These are phyloP conservation scores for Steinernema scapterisci DNA, from an alignment of 2,888 invertebrate genomes.

Conservation along the genomic window DNA sequence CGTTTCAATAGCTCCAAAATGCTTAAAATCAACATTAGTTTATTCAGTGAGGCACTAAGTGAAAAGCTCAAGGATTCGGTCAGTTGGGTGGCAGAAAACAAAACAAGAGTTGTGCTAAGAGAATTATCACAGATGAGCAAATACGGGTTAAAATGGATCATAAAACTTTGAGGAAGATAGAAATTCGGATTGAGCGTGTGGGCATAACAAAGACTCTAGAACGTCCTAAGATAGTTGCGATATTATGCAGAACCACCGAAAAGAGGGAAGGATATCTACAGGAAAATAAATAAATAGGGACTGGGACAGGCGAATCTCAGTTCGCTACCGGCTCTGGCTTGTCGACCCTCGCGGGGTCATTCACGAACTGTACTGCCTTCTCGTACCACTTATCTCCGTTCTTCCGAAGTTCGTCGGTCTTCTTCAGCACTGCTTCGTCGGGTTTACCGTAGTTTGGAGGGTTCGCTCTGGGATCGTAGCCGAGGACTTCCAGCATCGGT, in stretches of 20 bases:
- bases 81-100: too few species aligned
- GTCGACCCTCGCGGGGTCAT: constrained; percentile 58
- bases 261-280: constrained; percentile 4
- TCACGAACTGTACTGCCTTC: constrained; percentile 58
- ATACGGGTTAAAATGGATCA: not conserved
- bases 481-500: constrained; percentile 66
- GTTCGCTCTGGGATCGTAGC: constrained; percentile 94
- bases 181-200: too few species aligned
- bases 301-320: not conserved
- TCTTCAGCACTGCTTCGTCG: constrained; percentile 61
- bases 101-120: not conserved
- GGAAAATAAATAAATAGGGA: not conserved
- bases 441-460: constrained; percentile 81
- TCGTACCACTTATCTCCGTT: constrained; percentile 64
- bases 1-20: too few species aligned
- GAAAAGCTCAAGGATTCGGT: too few species aligned
- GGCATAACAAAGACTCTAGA: not conserved
- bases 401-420: constrained; percentile 62
- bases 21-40: too few species aligned
- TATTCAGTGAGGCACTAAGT: too few species aligned
- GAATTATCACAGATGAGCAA: not conserved
- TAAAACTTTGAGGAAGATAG: not conserved
- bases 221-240: not conserved
- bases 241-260: not conserved
- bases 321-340: constrained; percentile 42